Conservation (phyloP, 2,113 vertebrate species). For the Macrotus californicus region DNA sequence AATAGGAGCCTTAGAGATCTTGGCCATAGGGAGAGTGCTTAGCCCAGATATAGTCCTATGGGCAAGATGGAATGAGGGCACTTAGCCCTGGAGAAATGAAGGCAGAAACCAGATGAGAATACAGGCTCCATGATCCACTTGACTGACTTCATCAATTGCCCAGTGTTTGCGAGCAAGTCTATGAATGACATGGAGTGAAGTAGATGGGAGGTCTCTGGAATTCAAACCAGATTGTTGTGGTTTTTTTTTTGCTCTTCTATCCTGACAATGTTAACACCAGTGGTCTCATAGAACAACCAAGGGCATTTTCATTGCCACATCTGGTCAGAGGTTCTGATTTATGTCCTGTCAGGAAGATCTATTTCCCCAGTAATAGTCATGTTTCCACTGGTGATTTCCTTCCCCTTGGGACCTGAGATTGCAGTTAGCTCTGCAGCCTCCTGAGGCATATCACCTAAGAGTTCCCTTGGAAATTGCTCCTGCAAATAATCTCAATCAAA, state of each 20-base stretch:
- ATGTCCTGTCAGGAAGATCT: constrained; percentile 65
- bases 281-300: constrained; percentile 27
- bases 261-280: constrained; percentile 18
- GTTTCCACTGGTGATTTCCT: constrained; percentile 56
- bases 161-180: neutral
- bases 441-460: constrained; percentile 57
- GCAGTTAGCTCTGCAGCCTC: constrained; percentile 41
- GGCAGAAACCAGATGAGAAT: neutral
- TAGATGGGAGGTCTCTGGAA: neutral
- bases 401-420: constrained; percentile 46
- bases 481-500: constrained; percentile 71
- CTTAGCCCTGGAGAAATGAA: neutral
- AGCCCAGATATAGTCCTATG: neutral
- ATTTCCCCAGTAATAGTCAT: constrained; percentile 61
- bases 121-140: neutral
- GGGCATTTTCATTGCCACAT: constrained; percentile 31
- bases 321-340: constrained; percentile 64
- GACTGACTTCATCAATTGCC: neutral
- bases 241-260: neutral
- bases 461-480: constrained; percentile 68
- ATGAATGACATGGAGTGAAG: neutral
- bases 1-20: neutral
- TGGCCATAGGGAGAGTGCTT: too few species aligned
- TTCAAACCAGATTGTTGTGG: neutral
- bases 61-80: neutral